phyloP scores from a whole-genome alignment of 2,888 invertebrate species.

The Venusia cambrica region DNA sequence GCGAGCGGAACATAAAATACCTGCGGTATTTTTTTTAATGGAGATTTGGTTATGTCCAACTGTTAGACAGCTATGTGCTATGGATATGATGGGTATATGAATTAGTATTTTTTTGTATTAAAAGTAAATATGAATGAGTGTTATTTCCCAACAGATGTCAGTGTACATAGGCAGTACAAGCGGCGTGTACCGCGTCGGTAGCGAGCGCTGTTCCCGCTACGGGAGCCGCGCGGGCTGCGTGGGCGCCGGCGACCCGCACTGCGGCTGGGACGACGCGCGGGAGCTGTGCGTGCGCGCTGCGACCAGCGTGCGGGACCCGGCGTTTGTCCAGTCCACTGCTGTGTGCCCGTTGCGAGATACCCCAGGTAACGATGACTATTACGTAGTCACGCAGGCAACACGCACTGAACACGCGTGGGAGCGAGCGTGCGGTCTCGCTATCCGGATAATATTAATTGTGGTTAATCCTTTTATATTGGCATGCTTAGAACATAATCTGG shows the following conservation, averaged over 20 bases:
- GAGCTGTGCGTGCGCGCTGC: slow-evolving; percentile 86
- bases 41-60: too few species aligned
- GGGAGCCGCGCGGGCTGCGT: slow-evolving; percentile 74
- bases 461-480: too few species aligned
- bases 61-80: too few species aligned
- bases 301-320: slow-evolving; percentile 83
- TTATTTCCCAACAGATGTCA: slow-evolving; percentile 80
- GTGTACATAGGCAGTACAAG: slow-evolving; percentile 88
- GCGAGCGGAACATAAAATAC: too few species aligned
- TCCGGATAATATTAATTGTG: too few species aligned
- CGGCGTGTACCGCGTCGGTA: slow-evolving; percentile 86
- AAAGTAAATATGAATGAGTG: slow-evolving; percentile 2
- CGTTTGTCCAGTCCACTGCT: slow-evolving; percentile 88
- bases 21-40: too few species aligned
- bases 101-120: too few species aligned
- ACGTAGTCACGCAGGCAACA: background rate
- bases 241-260: slow-evolving; percentile 95
- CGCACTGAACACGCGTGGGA: too few species aligned
- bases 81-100: too few species aligned
- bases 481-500: too few species aligned
- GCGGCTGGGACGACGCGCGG: slow-evolving; percentile 93
- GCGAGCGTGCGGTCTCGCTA: too few species aligned
- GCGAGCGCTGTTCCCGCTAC: slow-evolving; percentile 87
- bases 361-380: slow-evolving; percentile 33
- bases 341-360: slow-evolving; percentile 72